phyloP scores from a whole-genome alignment of 2,797 vertebrate genomes.

The Phoxinus dragarum region DNA sequence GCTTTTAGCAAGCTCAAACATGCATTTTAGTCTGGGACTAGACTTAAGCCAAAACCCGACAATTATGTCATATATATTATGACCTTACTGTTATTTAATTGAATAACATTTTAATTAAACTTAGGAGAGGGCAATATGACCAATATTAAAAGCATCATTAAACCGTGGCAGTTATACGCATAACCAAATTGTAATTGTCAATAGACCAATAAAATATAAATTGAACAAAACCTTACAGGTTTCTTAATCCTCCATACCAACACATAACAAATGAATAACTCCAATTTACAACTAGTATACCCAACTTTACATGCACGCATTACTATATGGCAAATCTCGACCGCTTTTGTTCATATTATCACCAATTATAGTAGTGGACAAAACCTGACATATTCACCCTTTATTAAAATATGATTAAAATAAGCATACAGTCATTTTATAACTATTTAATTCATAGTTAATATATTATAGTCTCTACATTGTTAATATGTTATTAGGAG shows the following conservation, averaged over 20 bases:
- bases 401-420: too few relatives aligned
- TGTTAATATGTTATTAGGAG: neutral
- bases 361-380: too few relatives aligned
- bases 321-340: too few relatives aligned
- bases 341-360: too few relatives aligned
- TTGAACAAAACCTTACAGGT: neutral
- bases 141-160: neutral
- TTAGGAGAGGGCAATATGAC: neutral
- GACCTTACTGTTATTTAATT: too few relatives aligned
- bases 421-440: neutral
- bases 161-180: neutral
- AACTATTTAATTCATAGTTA: neutral
- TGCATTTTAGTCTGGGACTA: too few relatives aligned
- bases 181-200: neutral
- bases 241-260: neutral
- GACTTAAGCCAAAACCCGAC: too few relatives aligned
- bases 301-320: neutral
- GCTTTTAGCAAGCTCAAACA: too few relatives aligned
- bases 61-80: neutral
- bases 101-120: neutral
- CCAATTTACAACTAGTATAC: too few relatives aligned
- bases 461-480: neutral
- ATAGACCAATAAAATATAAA: neutral
- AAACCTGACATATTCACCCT: too few relatives aligned
- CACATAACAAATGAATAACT: too few relatives aligned